Evolutionary conservation across 2,113 vertebrate genomes (phyloP).

Genomic region (Scytalopus superciliaris): DNA sequence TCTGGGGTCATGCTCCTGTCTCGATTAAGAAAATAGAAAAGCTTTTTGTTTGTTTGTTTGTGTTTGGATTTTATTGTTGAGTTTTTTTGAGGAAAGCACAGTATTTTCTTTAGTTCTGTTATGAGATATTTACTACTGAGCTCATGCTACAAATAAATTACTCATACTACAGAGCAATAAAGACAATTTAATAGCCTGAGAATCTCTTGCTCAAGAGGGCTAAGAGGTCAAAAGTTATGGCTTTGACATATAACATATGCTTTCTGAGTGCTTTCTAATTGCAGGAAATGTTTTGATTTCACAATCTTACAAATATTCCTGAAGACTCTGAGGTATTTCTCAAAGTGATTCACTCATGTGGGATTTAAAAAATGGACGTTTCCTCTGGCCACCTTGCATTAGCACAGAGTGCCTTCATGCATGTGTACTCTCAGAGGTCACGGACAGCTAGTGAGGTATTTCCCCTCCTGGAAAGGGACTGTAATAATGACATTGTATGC

Average conservation of each 20-base stretch:
- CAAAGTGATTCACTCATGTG: not conserved
- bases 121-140: not conserved
- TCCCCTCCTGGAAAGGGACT: not conserved
- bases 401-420: not conserved
- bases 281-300: not conserved
- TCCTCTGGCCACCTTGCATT: not conserved
- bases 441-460: not conserved
- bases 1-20: not conserved
- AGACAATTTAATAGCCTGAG: constrained; percentile 58
- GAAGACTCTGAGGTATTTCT: constrained; percentile 1
- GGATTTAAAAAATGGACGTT: not conserved
- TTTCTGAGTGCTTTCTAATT: not conserved
- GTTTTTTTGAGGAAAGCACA: not conserved
- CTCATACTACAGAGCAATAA: constrained; percentile 15
- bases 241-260: not conserved
- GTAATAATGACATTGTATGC: not conserved
- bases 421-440: not conserved
- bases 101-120: not conserved
- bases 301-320: not conserved
- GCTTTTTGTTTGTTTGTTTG: not conserved
- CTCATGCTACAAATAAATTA: not conserved
- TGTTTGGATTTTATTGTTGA: not conserved
- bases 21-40: not conserved
- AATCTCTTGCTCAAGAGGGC: constrained; percentile 26
- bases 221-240: not conserved